Percentiles rank a stretch among this genome's conserved stretches.
Evolutionary conservation across 2,113 vertebrate species (phyloP).

Genomic region (Anguilla japonica): DNA sequence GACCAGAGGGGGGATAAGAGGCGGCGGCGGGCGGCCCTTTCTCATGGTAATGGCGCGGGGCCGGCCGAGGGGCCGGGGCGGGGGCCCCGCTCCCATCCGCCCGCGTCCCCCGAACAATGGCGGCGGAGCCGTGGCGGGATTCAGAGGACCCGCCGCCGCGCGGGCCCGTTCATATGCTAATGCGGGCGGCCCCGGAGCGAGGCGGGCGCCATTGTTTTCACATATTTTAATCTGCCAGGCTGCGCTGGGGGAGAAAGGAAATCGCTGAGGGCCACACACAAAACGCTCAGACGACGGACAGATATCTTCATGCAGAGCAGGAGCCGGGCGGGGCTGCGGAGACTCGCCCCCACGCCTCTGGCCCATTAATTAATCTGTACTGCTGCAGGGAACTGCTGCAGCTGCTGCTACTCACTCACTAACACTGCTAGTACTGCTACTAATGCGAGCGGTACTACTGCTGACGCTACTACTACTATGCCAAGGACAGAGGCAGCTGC

Average conservation of each 20-base stretch:
- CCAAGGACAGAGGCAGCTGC: background rate
- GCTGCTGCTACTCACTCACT: background rate
- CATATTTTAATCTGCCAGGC: conserved; percentile 71
- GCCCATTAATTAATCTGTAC: background rate
- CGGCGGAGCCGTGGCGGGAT: conserved; percentile 71
- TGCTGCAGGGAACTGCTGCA: background rate
- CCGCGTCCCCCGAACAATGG: conserved; percentile 66
- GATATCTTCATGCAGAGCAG: background rate
- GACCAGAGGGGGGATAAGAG: conserved; percentile 47
- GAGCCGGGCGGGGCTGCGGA: background rate
- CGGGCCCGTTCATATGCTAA: conserved; percentile 73
- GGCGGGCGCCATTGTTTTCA: conserved; percentile 71
- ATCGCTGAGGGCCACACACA: conserved; percentile 20
- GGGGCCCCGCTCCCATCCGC: conserved; percentile 36
- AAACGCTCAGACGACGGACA: background rate
- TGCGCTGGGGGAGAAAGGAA: conserved; percentile 27
- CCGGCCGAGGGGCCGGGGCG: conserved; percentile 16
- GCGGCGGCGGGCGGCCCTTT: conserved; percentile 58
- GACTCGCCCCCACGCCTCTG: background rate
- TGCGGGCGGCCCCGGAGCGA: conserved; percentile 35
- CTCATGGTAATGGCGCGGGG: conserved; percentile 70
- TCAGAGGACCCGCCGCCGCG: conserved; percentile 59
- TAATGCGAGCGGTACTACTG: no score
- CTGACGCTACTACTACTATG: no score
- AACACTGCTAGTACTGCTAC: no score